Base-by-base conservation (phyloP, 2,797 vertebrate species). In the Schizopygopsis pylzovi region DNA sequence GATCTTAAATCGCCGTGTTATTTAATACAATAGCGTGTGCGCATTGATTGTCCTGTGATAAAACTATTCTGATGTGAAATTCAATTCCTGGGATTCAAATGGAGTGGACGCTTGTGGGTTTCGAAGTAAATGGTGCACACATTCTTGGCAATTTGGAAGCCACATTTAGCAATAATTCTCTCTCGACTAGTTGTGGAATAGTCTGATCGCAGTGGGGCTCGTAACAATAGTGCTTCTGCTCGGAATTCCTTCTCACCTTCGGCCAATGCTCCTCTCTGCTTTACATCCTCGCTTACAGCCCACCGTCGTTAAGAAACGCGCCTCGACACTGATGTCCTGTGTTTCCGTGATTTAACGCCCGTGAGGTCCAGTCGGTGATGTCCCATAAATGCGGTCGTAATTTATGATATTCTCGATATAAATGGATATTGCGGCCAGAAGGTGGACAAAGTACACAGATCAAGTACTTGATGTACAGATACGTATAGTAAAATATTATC, bases 191-290 rank as follows among this genome's bases (percentile, higher is more conserved):
- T 79, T 54, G 15, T 54, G 82, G 37, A 71, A 45, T 54, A 33
- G 82, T 54, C 25, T 39, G 65, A 68, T 25, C 81, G 37, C 49
- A 65, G 33, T 33, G 77, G 6, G 33, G 13, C 67, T 85, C 41
- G 28, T 54, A 73, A 85, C 84, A 81, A 85, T 70, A 85, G 84
- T 68, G 77, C 68, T 61, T 54, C 49, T 49, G 79, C 61, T 68
- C 79, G 20, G 61, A 10, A 79, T 70, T 67, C 45, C 56, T 75
- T n/a, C 33, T 73, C 77, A 73, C 77, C 84, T 85, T 85, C 76
- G 63, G 77, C 54, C 75, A n/a, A 63, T 79, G 76, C 65, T 79
- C 20, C 20, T 37, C 52, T 79, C 83, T 79, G 65, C 83, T 72
- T 79, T n/a, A 61, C 76, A 79, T 72, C 67, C 76, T 84, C 65